These are phyloP conservation scores for Anguilla rostrata DNA, from an alignment of 2,113 vertebrate genomes.

Conservation along the genomic window DNA sequence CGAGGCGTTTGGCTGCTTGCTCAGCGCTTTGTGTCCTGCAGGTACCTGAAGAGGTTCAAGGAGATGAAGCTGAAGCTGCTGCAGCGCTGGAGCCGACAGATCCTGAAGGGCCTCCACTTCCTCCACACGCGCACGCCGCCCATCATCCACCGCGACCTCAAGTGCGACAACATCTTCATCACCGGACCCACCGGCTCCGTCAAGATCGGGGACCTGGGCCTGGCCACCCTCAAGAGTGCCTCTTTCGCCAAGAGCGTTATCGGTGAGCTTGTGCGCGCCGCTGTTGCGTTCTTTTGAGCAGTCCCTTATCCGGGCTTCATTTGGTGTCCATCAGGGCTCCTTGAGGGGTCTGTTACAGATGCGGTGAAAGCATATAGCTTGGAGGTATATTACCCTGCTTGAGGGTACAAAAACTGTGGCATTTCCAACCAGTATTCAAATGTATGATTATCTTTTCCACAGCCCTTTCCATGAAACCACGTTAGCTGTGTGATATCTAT, in stretches of 20 bases:
- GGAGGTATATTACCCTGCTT: neutral
- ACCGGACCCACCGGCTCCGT: slow-evolving; percentile 93
- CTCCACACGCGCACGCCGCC: slow-evolving; percentile 92
- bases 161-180: slow-evolving; percentile 99
- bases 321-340: neutral
- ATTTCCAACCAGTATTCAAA: neutral
- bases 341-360: neutral
- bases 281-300: neutral
- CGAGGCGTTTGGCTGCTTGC: neutral
- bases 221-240: slow-evolving; percentile 93
- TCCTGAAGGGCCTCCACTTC: slow-evolving; percentile 93
- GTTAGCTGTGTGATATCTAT: neutral
- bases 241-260: slow-evolving; percentile 99
- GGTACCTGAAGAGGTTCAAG: slow-evolving; percentile 93
- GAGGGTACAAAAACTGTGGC: neutral
- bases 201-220: slow-evolving; percentile 93
- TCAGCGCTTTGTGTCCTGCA: slow-evolving; percentile 44
- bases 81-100: slow-evolving; percentile 96
- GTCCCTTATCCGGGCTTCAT: neutral
- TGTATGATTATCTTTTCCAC: neutral
- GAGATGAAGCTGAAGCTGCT: slow-evolving; percentile 97
- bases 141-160: slow-evolving; percentile 96
- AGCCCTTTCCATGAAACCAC: neutral
- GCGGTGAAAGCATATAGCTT: neutral
- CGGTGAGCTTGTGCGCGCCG: slow-evolving; percentile 62